Base-by-base conservation (phyloP, 2,113 vertebrate species). In the Myxocyprinus asiaticus region DNA sequence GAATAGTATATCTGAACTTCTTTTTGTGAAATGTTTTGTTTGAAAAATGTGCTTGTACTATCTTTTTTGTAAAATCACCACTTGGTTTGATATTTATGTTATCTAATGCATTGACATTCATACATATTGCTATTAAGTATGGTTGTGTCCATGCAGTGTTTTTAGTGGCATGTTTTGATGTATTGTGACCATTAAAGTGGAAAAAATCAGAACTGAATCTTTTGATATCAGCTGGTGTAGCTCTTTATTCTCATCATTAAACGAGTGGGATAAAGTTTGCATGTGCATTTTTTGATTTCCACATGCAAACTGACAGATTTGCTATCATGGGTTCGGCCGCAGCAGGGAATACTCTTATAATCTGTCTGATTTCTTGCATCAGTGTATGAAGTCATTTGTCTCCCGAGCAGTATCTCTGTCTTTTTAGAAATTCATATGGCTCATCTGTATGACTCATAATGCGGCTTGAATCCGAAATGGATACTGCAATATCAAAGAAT, bases 231-330 rank as follows among this genome's bases (percentile, higher is more conserved):
- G 9, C 44, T 73, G n/a, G n/a, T 59, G 47, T 73, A 42, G 59
- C 44, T 47, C 55, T 59, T 72, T 22, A 17, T 59, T 72, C 45
- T 59, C 3, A 72, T 71, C 51, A 9, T 7, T 42, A 9, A 17
- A 48, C 44, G 9, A 4, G 47, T 68, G 15, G 22, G 22, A 69
- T 10, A 53, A 0, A 4, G 17, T 69, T 53, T 53, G 67, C 22
- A 53, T 69, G 14, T 6, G 11, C 15, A 8, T 53, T 14, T 53
- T 59, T 72, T 59, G 55, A 59, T 48, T 56, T 2, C 14, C 55
- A 15, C 14, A 58, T 72, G 51, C 69, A 47, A 72, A 58, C 42
- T 59, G 55, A 72, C 55, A 58, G 14, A 56, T 70, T 58, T 72
- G 44, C n/a, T 61, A 55, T 47, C n/a, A 0, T 72, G n/a, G 43